phyloP scores from a whole-genome alignment of 2,113 vertebrate species.

The Lanius ludovicianus region DNA sequence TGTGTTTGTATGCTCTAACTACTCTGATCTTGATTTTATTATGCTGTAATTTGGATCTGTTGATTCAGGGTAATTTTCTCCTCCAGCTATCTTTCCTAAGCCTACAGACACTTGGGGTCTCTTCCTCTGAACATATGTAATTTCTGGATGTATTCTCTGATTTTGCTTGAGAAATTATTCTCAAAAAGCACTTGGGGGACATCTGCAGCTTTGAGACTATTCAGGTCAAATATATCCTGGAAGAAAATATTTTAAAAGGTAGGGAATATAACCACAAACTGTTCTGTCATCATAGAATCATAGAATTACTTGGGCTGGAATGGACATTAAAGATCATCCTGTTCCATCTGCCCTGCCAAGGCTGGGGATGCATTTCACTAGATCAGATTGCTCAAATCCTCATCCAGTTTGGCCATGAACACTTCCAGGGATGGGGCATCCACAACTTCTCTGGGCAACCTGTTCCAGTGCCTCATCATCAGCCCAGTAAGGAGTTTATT shows the following conservation, averaged over 20 bases:
- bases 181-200: background rate
- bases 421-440: fast-evolving
- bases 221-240: background rate
- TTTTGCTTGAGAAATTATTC: background rate
- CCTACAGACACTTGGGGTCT: background rate
- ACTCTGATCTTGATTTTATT: background rate
- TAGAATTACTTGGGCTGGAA: fast-evolving
- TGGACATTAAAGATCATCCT: background rate
- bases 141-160: background rate
- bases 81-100: background rate
- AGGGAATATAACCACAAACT: background rate
- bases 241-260: background rate
- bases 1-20: background rate
- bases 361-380: fast-evolving
- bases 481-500: background rate
- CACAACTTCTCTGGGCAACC: background rate
- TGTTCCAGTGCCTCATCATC: background rate
- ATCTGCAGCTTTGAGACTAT: background rate
- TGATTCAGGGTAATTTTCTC: background rate
- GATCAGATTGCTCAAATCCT: background rate
- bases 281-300: background rate
- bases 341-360: background rate
- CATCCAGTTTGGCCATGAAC: background rate
- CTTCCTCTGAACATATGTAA: background rate
- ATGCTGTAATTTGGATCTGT: background rate